These are phyloP conservation scores for Habrosyne pyritoides DNA, from an alignment of 2,888 invertebrate genomes.

Conservation along the genomic window DNA sequence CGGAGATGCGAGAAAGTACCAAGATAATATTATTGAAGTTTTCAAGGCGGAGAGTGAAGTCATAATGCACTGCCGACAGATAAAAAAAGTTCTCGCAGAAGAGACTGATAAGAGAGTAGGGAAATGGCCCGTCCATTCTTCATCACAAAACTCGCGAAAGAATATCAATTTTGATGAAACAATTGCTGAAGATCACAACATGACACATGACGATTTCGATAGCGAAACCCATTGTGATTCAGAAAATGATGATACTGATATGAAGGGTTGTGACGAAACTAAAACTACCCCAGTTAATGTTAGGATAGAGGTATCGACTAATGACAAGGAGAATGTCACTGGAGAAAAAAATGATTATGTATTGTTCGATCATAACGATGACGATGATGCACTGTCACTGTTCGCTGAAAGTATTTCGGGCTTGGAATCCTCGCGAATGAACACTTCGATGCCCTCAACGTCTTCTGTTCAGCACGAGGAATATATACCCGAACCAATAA, in stretches of 20 bases:
- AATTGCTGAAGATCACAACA: background rate
- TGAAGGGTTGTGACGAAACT: background rate
- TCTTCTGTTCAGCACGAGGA: slow-evolving; percentile 36
- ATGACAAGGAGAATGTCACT: background rate
- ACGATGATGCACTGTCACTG: slow-evolving; percentile 67
- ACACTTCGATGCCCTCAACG: slow-evolving; percentile 23
- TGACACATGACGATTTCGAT: background rate
- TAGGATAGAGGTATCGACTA: background rate
- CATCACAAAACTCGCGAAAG: slow-evolving; percentile 6
- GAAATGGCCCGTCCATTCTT: background rate
- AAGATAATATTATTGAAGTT: slow-evolving; percentile 39
- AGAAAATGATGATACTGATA: background rate
- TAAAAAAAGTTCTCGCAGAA: slow-evolving; percentile 28
- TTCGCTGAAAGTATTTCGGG: slow-evolving; percentile 71
- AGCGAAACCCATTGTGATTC: background rate
- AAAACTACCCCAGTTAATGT: background rate
- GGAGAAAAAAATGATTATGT: slow-evolving; percentile 14
- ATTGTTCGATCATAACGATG: slow-evolving; percentile 46
- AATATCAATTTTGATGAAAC: slow-evolving; percentile 10
- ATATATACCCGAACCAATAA: slow-evolving; percentile 49
- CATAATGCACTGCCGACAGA: slow-evolving; percentile 36
- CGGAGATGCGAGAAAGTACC: slow-evolving; percentile 23
- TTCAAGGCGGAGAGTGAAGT: slow-evolving; percentile 48
- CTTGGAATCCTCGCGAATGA: slow-evolving; percentile 50
- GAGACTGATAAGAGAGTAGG: background rate